Evolutionary conservation across 2,888 invertebrate species (phyloP).

Genomic region (Stenichneumon culpator): DNA sequence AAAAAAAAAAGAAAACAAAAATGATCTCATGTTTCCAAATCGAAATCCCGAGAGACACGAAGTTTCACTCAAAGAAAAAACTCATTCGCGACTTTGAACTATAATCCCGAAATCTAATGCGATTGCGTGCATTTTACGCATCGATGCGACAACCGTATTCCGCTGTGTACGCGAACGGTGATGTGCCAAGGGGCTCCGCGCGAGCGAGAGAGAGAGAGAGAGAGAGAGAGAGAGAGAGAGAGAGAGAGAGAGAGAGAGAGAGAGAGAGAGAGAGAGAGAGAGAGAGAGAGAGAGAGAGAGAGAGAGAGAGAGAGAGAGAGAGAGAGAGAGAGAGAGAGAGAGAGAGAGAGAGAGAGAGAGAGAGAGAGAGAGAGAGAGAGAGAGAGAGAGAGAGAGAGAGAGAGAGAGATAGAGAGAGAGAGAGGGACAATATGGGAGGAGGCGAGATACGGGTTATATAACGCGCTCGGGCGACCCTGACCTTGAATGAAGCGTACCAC

Average conservation of each 20-base stretch:
- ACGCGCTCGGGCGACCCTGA: constrained; percentile 69
- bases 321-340: constrained; percentile 23
- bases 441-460: constrained; percentile 51
- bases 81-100: neutral
- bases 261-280: neutral
- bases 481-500: constrained; percentile 73
- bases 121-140: constrained; percentile 31
- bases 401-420: constrained; percentile 20
- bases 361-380: constrained; percentile 45
- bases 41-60: neutral
- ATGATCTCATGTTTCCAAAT: neutral
- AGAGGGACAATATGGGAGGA: neutral
- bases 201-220: constrained; percentile 43
- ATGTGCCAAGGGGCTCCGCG: constrained; percentile 43
- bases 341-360: constrained; percentile 38
- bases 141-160: constrained; percentile 25
- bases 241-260: neutral
- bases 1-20: neutral
- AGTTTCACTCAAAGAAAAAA: neutral
- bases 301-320: constrained; percentile 45
- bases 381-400: constrained; percentile 39
- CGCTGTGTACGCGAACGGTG: constrained; percentile 24
- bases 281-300: constrained; percentile 43
- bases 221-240: neutral
- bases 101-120: neutral